Conservation (phyloP, 2,797 vertebrate genomes). For the Melanotaenia maccullochi region DNA sequence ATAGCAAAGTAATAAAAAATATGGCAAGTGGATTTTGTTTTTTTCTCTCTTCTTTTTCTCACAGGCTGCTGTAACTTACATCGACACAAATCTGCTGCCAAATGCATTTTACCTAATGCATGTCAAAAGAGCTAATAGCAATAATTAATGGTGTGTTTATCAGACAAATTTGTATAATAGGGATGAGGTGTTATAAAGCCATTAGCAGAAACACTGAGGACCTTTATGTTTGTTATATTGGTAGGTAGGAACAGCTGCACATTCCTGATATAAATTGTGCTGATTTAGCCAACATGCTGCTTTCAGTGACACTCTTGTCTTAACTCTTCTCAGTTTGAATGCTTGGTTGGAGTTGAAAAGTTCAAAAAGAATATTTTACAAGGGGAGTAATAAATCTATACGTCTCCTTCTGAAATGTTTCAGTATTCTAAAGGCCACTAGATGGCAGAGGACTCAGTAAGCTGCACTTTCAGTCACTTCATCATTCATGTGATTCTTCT, state of each 20-base stretch:
- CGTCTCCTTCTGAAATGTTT: background rate
- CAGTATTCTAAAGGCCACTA: slow-evolving; percentile 52
- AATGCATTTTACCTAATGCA: too few species aligned
- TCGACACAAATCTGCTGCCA: too few species aligned
- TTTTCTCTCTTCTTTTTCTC: too few species aligned
- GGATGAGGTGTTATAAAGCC: too few species aligned
- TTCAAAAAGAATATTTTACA: background rate
- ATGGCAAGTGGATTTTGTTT: too few species aligned
- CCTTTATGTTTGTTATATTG: too few species aligned
- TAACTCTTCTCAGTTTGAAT: background rate
- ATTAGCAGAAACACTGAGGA: too few species aligned
- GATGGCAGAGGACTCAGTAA: slow-evolving; percentile 60
- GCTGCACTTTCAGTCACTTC: slow-evolving; percentile 29
- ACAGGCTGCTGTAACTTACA: too few species aligned
- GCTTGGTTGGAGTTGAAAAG: background rate
- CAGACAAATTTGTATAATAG: too few species aligned
- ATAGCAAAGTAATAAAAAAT: too few species aligned
- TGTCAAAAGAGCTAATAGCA: too few species aligned
- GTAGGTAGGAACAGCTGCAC: background rate
- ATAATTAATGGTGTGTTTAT: too few species aligned
- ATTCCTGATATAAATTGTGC: background rate
- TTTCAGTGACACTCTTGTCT: background rate
- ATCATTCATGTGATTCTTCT: slow-evolving; percentile 50
- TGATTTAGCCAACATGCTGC: background rate
- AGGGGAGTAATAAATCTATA: background rate